Conservation (phyloP, 2,113 vertebrate species). For the Bos indicus region DNA sequence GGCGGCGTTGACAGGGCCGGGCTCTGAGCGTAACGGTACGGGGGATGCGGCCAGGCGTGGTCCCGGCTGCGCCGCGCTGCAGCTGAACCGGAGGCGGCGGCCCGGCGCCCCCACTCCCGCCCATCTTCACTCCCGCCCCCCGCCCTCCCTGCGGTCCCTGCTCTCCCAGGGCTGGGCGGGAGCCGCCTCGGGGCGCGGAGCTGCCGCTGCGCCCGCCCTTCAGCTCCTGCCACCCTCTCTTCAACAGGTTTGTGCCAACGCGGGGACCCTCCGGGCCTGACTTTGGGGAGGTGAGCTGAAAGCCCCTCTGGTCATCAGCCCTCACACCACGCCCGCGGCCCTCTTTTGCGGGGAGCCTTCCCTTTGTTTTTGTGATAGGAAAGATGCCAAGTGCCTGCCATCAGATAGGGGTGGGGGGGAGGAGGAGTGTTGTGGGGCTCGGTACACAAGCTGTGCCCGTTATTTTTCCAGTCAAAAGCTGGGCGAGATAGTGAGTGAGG, state of each 20-base stretch:
- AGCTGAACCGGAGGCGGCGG: constrained; percentile 47
- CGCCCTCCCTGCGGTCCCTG: not conserved
- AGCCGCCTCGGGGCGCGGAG: constrained; percentile 20
- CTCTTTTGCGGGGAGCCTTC: not conserved
- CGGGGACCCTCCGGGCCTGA: not conserved
- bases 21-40: constrained; percentile 65
- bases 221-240: not conserved
- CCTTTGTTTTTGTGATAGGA: constrained; percentile 66
- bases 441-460: not conserved
- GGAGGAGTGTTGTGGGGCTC: not conserved
- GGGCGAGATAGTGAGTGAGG: not conserved
- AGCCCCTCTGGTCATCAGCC: not conserved
- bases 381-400: constrained; percentile 39
- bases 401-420: not conserved
- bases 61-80: constrained; percentile 58
- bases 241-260: constrained; percentile 70
- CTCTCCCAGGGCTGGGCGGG: constrained; percentile 40
- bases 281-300: not conserved
- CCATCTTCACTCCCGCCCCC: not conserved
- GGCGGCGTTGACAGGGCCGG: constrained; percentile 23
- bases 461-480: not conserved
- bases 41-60: constrained; percentile 83
- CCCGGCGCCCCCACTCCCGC: not conserved
- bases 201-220: not conserved
- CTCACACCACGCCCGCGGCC: not conserved